A percentile compares a stretch with the other conserved stretches of the same genome.
Conservation (phyloP, 2,888 invertebrate genomes). For the Scaptomyza flava region DNA sequence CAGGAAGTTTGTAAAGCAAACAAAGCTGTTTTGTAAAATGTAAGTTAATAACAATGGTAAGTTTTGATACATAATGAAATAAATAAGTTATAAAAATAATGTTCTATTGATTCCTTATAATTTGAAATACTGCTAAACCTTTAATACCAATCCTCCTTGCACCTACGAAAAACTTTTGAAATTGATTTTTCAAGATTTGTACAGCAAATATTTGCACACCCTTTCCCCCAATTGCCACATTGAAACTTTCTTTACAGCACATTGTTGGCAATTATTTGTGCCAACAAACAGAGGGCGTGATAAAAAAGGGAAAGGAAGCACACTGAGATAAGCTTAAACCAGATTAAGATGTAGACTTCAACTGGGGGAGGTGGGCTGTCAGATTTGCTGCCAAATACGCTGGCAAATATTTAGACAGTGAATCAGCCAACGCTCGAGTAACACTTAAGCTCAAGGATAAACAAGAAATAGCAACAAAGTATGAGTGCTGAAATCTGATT, state of each 20-base stretch:
- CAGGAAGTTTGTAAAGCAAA: background rate
- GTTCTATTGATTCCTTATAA: no score
- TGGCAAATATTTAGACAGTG: conserved; percentile 52
- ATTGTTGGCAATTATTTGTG: conserved; percentile 47
- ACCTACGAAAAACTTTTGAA: conserved; percentile 21
- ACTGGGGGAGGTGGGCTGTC: conserved; percentile 3
- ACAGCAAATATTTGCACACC: conserved; percentile 43
- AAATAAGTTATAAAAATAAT: no score
- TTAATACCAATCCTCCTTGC: background rate
- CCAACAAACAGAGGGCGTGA: conserved; percentile 17
- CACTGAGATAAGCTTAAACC: conserved; percentile 48
- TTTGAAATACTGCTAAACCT: background rate
- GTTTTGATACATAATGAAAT: no score
- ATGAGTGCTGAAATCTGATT: conserved; percentile 9
- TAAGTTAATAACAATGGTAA: no score
- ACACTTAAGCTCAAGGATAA: conserved; percentile 54
- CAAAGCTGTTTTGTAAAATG: no score
- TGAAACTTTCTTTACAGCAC: conserved; percentile 11
- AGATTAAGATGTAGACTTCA: conserved; percentile 47
- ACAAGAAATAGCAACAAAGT: conserved; percentile 33
- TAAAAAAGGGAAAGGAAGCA: background rate
- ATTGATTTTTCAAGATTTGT: conserved; percentile 30
- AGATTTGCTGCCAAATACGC: conserved; percentile 27
- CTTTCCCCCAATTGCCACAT: conserved; percentile 16
- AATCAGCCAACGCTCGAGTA: conserved; percentile 37